Base-by-base conservation (phyloP, 2,888 invertebrate genomes). In the Drosophila paracracens region DNA sequence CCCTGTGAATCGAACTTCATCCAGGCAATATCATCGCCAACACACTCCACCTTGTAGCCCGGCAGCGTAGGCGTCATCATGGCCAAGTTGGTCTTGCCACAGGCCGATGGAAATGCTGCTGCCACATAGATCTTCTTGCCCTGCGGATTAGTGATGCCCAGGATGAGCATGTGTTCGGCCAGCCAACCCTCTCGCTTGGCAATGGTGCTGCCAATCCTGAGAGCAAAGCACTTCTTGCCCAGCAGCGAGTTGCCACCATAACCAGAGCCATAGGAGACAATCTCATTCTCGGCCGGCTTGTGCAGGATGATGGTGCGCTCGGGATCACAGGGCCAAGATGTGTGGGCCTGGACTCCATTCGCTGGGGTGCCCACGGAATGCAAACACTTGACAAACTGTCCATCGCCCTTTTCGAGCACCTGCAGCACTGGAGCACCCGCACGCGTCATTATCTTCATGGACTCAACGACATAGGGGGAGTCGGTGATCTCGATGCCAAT, bases 11-110 rank as follows among this genome's bases (percentile, higher is more conserved):
- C 98, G 91, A 98, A 98, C 92, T 96, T 96, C 98, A 99, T 98
- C 99, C 99, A 99, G 0, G 99, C 99, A 81, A 99, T 99, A 91
- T 99, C 99, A 91, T 99, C 99, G 0, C 99, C 99, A 0, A 98
- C 98, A 91, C 98, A 98, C 92, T 98, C 97, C 61, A 98, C 93
- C 91, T 97, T 97, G 94, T 97, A 98, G 5, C 99, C 99, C 0
- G 99, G 98, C 51, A 99, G 93, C 0, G 97, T 95, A 0, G 99
- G 98, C 2, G 96, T 97, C 96, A 99, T 96, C 99, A 99, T 99
- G 33, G 99, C 99, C 71, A 99, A 94, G 94, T 99, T 99, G 29
- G 99, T 99, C 93, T 99, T 99, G 25, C 99, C 99, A 92, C 99
- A 99, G 3, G 99, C 99, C 1, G 98, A 98, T 0, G 99, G 99